Evolutionary conservation across 2,797 vertebrate genomes (phyloP), one percentile per base, ranked within the genome.

Genomic region (Aratinga solstitialis): DNA sequence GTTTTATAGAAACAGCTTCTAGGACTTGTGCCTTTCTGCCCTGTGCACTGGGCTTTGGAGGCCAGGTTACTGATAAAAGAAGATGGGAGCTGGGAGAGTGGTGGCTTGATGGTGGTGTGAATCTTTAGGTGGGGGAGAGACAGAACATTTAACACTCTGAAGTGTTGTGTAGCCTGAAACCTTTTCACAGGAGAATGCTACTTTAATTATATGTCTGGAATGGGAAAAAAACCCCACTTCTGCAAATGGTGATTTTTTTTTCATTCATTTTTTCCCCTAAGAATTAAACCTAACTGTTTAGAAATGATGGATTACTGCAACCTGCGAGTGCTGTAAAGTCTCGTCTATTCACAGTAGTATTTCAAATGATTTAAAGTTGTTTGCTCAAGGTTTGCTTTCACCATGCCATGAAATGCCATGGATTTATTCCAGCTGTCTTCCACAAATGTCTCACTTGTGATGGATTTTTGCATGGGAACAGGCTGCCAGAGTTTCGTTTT

Each of bases 401-500:
- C 66, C 51, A 26, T 87, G 93, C 89, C 90, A 71, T 88, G 88
- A 94, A 82, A 93, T 45, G 62, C 58, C 53, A 48, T 74, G 77
- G 89, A 92, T 94, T 93, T 89, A 51, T 95, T 96, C 95, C 95
- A 95, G 86, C 88, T 96, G 93, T 93, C 79, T 82, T 96, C 84
- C 66, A 90, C 74, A 72, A 65, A 92, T 45, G 79, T 74, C 71
- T 90, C 79, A 71, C 73, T 86, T 26, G 2, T 74, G 92, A 79
- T 65, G 90, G 94, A 61, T 89, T 94, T 81, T 76, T 93, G 90
- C 91, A 89, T 83, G 89, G 53, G 74, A 95, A 74, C 76, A 45
- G 42, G 45, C 88, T 95, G 84, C 65, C 62, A 93, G 90, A 58
- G 84, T 92, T 88, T 72, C 62, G 66, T 69, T 92, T 61, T 90